Evolutionary conservation across 2,797 vertebrate genomes (phyloP).

Genomic region (Huso huso): DNA sequence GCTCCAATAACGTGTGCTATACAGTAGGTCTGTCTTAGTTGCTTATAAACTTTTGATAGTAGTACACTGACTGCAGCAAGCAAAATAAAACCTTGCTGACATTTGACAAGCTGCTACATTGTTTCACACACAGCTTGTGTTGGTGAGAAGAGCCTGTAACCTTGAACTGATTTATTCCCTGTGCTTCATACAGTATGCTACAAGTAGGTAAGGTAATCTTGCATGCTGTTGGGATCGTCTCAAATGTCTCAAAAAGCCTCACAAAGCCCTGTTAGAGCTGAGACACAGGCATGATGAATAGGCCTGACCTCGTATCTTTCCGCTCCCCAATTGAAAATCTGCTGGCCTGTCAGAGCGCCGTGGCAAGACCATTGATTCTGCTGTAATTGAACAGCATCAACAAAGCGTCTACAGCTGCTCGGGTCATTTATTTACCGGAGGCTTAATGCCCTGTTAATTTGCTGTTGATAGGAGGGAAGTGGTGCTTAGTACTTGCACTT

Average conservation of each 20-base stretch:
- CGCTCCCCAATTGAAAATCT: slow-evolving; percentile 22
- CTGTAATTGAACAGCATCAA: slow-evolving; percentile 30
- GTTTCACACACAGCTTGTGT: neutral
- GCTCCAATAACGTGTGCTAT: too few relatives aligned
- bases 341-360: slow-evolving; percentile 20
- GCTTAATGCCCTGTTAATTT: slow-evolving; percentile 29
- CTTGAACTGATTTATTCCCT: slow-evolving; percentile 33
- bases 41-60: too few relatives aligned
- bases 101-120: slow-evolving; percentile 4
- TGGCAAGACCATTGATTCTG: slow-evolving; percentile 25
- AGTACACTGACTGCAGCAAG: too few relatives aligned
- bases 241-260: slow-evolving; percentile 23
- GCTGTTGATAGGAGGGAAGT: slow-evolving; percentile 17
- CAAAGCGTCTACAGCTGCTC: slow-evolving; percentile 22
- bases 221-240: slow-evolving; percentile 28
- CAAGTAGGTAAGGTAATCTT: slow-evolving; percentile 28
- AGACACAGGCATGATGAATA: slow-evolving; percentile 26
- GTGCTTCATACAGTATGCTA: slow-evolving; percentile 11
- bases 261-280: slow-evolving; percentile 17
- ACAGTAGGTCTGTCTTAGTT: too few relatives aligned
- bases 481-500: slow-evolving; percentile 6
- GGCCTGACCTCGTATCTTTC: slow-evolving; percentile 27
- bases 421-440: slow-evolving; percentile 24
- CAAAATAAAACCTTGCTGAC: slow-evolving; percentile 7
- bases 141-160: slow-evolving; percentile 22